Base-by-base conservation (phyloP, 2,888 invertebrate species). In the Laothoe populi region DNA sequence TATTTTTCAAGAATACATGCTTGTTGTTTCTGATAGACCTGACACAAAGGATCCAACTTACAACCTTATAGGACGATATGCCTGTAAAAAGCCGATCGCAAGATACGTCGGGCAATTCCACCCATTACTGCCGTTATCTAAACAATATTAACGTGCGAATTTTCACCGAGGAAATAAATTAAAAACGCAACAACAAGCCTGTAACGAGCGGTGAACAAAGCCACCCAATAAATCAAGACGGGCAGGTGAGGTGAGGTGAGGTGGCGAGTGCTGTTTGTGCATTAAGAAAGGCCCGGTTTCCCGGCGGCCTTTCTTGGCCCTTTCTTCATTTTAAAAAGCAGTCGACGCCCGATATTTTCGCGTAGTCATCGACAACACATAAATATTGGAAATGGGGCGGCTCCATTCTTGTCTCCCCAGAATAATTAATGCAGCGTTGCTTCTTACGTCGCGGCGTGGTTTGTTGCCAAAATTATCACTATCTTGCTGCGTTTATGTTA, bases 321-420 rank as follows among this genome's bases (percentile, higher is more conserved):
- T 92, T 92, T 90, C 92, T 92, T 88, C 89, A 85, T 88, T 90
- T 90, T 92, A 93, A 93, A 93, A 93, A 93, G 92, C 90, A 89
- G 90, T 90, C 91, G 87, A 90, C 87, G 87, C 86, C 86, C 85
- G 86, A 87, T 88, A 90, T 91, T 92, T 92, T 88, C 84, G 92
- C 90, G 79, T 77, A 90, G 93, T 93, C 93, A 93, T 92, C 90
- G 92, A 84, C 91, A 92, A 92, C 91, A 92, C 93, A 93, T 93
- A 93, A 93, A 93, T 93, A 93, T 92, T 90, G 92, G 88, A 90
- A 92, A 90, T 91, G 88, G 90, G 87, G 88, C 87, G 85, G 86
- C 87, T 88, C 89, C 87, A 90, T 92, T 91, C 92, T 92, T 91
- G 91, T 91, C 90, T 92, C 81, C 85, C 78, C 72, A 80, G 90